Evolutionary conservation across 2,113 vertebrate species (phyloP), one percentile per base, ranked within the genome.

Genomic region (Hydropotes inermis): DNA sequence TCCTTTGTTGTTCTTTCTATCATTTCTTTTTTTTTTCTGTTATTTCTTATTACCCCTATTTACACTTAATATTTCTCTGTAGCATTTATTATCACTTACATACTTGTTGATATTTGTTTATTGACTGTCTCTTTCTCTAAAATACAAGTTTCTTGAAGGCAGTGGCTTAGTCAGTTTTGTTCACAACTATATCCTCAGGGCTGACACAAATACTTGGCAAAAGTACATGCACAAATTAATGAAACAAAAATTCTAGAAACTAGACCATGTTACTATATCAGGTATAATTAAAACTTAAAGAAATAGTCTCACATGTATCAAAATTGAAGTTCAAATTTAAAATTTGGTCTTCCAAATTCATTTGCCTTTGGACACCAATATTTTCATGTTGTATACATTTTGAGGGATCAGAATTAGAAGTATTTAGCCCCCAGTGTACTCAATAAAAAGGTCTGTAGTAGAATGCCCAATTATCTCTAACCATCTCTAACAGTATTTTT

Each of bases 251-350:
- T 60, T 91, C 55, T 23, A 84, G 61, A 84, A 17, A 33, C 27
- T 47, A 87, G 14, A 60, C 23, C 3, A 33, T 67, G 39, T 16
- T 39, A 39, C 36, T 57, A 45, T 52, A 54, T 43, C 21, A 93
- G 27, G 30, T 43, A 2, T 84, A 91, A 83, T 83, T 28, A 23
- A 87, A 78, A 43, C 14, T 86, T 79, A 87, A 58, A 85, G 60
- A n/a, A 43, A 60, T 0, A n/a, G 33, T 78, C 6, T 70, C 16
- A 39, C 3, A 33, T 64, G 23, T 87, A 43, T 91, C 39, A 70
- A 86, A 96, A 91, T 79, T 94, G 25, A 95, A 67, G 45, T 74
- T 96, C 17, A 86, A 6, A 74, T 87, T 95, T 90, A 64, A 94
- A 14, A 30, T 74, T 85, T 86, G 10, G 5, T 23, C 93, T 97